phyloP scores from a whole-genome alignment of 2,113 vertebrate genomes.

The Callorhinus ursinus region DNA sequence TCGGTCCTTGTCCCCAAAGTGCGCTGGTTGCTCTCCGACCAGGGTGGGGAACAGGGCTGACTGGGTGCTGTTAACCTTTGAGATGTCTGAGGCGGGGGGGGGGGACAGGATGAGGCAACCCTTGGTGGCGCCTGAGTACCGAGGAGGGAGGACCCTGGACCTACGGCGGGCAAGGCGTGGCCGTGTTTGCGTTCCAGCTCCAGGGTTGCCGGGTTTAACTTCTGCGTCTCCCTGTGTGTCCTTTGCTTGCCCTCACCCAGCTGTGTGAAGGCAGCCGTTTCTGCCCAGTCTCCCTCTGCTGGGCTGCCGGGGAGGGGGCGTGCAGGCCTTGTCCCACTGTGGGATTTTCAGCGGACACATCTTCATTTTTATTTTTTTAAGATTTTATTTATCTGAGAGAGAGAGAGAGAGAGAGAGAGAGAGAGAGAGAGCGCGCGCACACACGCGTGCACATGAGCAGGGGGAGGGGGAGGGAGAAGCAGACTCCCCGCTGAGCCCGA shows the following conservation, averaged over 20 bases:
- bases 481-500: not conserved
- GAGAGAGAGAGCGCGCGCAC: too few species aligned
- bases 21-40: not conserved
- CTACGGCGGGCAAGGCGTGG: not conserved
- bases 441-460: too few species aligned
- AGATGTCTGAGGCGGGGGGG: not conserved
- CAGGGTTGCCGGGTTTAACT: not conserved
- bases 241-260: not conserved
- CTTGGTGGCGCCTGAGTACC: not conserved
- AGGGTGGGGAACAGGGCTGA: constrained; percentile 31
- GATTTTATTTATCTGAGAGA: not conserved
- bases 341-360: not conserved
- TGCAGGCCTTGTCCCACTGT: fast-evolving
- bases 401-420: too few species aligned
- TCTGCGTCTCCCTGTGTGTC: not conserved
- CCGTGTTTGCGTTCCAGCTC: constrained; percentile 23
- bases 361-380: not conserved
- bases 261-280: fast-evolving
- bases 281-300: not conserved
- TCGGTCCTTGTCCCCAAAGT: not conserved
- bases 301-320: not conserved
- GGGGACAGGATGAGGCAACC: constrained; percentile 23
- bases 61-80: constrained; percentile 46
- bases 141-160: constrained; percentile 60
- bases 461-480: not conserved